phyloP scores from a whole-genome alignment of 2,797 vertebrate genomes.

The Rallus crepitans region DNA sequence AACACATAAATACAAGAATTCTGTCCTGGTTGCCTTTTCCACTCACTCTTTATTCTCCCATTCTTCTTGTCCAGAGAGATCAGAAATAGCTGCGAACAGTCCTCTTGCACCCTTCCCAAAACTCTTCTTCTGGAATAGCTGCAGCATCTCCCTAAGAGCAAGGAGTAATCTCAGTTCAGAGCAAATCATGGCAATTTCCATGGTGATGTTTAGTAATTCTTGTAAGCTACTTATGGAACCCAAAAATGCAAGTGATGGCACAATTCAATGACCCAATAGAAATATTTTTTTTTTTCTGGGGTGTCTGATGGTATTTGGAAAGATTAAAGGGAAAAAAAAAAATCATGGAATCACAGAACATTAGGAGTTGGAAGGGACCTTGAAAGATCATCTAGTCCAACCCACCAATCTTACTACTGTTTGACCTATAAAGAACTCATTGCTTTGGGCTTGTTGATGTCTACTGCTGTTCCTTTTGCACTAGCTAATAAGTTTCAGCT shows the following conservation, averaged over 20 bases:
- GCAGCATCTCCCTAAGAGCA: neutral
- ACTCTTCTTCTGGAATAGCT: neutral
- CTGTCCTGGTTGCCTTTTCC: neutral
- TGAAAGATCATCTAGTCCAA: too few species aligned
- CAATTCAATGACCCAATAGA: neutral
- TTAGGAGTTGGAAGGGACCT: too few species aligned
- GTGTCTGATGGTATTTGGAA: neutral
- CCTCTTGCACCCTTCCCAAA: neutral
- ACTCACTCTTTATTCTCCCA: neutral
- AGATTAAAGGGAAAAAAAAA: neutral
- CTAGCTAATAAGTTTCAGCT: neutral
- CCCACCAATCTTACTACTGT: neutral
- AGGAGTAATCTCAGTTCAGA: neutral
- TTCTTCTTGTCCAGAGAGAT: neutral
- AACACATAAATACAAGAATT: neutral
- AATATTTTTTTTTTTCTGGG: rapidly evolving
- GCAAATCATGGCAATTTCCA: neutral
- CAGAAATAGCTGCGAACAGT: neutral
- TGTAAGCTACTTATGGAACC: neutral
- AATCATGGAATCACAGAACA: too few species aligned
- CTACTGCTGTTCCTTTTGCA: neutral
- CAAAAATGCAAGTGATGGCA: neutral
- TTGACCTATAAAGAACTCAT: neutral
- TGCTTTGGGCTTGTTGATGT: neutral
- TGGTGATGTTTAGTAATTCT: neutral